Conservation (phyloP, 1,140 invertebrate genomes). For the Chrysopa pallens region DNA sequence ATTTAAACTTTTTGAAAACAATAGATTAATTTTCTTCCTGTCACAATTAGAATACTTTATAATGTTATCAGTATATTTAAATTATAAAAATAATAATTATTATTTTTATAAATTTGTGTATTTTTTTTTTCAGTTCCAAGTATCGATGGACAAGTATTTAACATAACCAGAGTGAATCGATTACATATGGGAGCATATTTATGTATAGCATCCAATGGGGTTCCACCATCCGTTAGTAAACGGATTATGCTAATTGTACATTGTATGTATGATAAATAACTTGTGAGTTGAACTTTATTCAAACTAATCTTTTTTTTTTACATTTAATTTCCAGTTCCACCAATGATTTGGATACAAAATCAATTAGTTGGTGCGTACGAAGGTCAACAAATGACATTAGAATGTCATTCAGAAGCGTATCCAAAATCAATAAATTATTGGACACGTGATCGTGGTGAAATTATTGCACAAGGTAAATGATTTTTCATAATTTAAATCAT, state of each 20-base stretch:
- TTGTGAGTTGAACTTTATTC: no score
- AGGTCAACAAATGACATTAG: slow-evolving; percentile 53
- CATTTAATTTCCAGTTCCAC: slow-evolving; percentile 41
- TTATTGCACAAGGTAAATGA: slow-evolving; percentile 59
- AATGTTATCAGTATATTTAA: no score
- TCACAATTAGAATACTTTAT: no score
- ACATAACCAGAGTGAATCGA: slow-evolving; percentile 63
- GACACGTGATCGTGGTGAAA: slow-evolving; percentile 58
- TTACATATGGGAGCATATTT: slow-evolving; percentile 82
- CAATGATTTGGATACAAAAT: slow-evolving; percentile 72
- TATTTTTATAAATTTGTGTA: no score
- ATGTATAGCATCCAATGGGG: slow-evolving; percentile 70
- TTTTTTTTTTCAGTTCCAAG: slow-evolving; percentile 35
- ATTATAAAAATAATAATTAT: no score
- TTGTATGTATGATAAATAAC: slow-evolving; percentile 42
- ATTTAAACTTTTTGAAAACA: no score
- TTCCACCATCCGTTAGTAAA: slow-evolving; percentile 75
- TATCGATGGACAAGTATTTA: slow-evolving; percentile 51
- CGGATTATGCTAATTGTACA: slow-evolving; percentile 72
- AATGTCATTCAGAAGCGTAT: slow-evolving; percentile 74
- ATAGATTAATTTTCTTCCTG: no score
- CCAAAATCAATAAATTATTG: slow-evolving; percentile 78
- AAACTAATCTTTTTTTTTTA: neutral
- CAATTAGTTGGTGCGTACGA: slow-evolving; percentile 61
- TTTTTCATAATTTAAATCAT: neutral